Conservation (phyloP, 2,888 invertebrate genomes). For the Amorpha juglandis region DNA sequence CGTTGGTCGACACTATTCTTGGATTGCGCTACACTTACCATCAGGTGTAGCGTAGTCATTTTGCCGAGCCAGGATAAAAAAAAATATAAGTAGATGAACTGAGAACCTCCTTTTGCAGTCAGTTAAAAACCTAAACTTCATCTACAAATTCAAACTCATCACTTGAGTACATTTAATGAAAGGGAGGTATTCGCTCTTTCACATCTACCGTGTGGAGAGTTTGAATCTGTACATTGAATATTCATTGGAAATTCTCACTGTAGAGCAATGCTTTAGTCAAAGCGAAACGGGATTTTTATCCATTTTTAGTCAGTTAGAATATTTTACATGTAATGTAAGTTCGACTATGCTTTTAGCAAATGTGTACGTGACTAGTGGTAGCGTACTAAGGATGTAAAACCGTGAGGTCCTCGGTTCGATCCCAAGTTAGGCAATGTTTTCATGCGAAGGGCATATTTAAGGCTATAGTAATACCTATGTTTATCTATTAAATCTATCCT, state of each 20-base stretch:
- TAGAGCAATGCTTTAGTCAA: not conserved
- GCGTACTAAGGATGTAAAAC: too few species aligned
- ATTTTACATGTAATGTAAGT: not conserved
- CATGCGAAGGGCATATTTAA: too few species aligned
- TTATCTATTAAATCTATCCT: too few species aligned
- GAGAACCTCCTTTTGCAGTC: too few species aligned
- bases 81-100: too few species aligned
- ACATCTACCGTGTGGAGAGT: constrained; percentile 12
- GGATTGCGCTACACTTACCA: too few species aligned
- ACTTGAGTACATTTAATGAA: constrained; percentile 10
- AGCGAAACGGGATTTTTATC: constrained; percentile 14
- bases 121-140: not conserved
- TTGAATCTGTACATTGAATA: constrained; percentile 18
- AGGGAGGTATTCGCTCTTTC: not conserved
- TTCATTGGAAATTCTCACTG: not conserved
- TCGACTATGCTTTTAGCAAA: not conserved
- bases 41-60: too few species aligned
- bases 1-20: too few species aligned
- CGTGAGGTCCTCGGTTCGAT: too few species aligned
- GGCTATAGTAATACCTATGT: too few species aligned
- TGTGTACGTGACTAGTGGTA: not conserved
- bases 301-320: constrained; percentile 2
- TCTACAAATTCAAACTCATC: not conserved
- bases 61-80: too few species aligned
- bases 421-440: too few species aligned